phyloP scores from a whole-genome alignment of 2,797 vertebrate species.

The Phataginus tetradactyla region DNA sequence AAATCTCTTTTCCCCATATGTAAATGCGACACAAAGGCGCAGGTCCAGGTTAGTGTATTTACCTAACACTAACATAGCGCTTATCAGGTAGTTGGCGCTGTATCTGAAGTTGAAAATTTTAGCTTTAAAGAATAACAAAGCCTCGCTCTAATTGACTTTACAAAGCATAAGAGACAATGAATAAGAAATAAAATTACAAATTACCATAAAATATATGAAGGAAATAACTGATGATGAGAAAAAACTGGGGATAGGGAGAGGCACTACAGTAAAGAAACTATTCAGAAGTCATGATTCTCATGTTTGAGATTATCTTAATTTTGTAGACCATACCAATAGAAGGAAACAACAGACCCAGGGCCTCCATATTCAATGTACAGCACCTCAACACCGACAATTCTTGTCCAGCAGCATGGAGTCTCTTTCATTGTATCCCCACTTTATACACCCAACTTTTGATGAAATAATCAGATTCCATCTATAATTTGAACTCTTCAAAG shows the following conservation, averaged over 20 bases:
- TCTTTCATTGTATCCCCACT: neutral
- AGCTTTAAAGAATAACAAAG: neutral
- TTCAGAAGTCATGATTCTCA: neutral
- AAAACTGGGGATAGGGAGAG: neutral
- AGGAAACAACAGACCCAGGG: neutral
- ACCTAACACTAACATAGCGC: neutral
- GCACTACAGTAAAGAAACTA: neutral
- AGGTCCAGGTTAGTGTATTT: neutral
- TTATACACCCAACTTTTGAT: neutral
- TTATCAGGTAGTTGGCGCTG: neutral
- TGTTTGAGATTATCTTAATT: neutral
- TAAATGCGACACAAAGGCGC: neutral
- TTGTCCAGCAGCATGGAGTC: neutral
- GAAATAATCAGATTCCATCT: neutral
- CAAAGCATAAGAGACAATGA: neutral
- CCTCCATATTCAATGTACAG: neutral
- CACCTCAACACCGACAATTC: neutral
- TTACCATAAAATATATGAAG: neutral
- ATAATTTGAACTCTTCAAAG: neutral
- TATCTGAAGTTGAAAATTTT: conserved; percentile 23
- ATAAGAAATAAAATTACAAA: conserved; percentile 14
- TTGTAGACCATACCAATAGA: neutral
- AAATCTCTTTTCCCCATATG: neutral
- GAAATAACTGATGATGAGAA: neutral
- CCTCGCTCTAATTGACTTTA: neutral